phyloP scores from a whole-genome alignment of 2,797 vertebrate genomes.

The Bothrops alternatus region DNA sequence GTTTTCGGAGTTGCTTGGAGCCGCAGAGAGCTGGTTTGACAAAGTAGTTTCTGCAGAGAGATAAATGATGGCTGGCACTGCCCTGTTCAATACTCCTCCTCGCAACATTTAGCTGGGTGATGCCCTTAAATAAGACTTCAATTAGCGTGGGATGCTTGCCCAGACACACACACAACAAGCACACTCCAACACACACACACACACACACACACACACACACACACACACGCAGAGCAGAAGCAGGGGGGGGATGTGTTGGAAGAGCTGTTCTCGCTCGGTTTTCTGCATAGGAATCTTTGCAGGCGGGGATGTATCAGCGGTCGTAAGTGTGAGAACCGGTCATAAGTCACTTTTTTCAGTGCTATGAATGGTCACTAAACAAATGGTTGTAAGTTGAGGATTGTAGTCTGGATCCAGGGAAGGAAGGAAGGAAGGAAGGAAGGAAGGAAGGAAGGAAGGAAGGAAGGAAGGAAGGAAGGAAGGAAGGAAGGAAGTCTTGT shows the following conservation, averaged over 20 bases:
- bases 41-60: neutral
- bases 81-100: neutral
- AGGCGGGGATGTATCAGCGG: no score
- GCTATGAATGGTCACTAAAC: no score
- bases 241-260: neutral
- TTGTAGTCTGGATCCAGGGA: no score
- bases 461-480: no score
- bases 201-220: neutral
- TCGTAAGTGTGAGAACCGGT: no score
- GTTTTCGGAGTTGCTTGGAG: neutral
- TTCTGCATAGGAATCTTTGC: neutral
- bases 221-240: neutral
- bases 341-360: no score
- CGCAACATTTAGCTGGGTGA: accelerated
- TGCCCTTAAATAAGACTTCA: neutral
- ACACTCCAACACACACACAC: neutral
- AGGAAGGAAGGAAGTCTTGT: no score
- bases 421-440: no score
- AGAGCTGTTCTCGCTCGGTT: neutral
- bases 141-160: neutral
- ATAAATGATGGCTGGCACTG: neutral
- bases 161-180: neutral
- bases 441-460: no score
- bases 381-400: no score
- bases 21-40: constrained; percentile 3